Evolutionary conservation across 2,797 vertebrate species (phyloP).

Genomic region (Oreochromis grahami): DNA sequence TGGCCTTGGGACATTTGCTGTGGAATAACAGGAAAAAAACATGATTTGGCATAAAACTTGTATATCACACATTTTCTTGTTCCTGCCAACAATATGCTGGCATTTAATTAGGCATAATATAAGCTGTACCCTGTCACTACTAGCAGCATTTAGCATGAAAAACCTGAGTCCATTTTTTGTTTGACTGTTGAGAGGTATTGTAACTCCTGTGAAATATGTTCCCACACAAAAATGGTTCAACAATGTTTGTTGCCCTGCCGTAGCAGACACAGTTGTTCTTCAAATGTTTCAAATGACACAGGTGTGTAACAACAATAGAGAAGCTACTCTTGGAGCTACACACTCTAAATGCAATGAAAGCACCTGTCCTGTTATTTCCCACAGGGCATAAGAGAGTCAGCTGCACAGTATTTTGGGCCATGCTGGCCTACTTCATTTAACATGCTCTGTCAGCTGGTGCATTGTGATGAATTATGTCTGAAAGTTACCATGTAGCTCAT

Average conservation of each 20-base stretch:
- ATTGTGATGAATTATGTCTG: neutral
- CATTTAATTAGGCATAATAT: neutral
- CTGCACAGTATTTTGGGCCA: slow-evolving; percentile 19
- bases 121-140: neutral
- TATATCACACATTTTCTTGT: neutral
- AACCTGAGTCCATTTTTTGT: neutral
- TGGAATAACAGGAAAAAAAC: neutral
- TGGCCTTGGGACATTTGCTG: neutral
- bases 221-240: neutral
- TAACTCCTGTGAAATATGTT: neutral
- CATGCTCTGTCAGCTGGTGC: neutral
- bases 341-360: neutral
- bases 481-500: neutral
- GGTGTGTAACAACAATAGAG: neutral
- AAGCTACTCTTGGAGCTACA: slow-evolving; percentile 11
- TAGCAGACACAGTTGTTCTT: neutral
- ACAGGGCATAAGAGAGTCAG: neutral
- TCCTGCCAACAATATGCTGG: neutral
- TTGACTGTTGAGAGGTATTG: neutral
- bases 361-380: slow-evolving; percentile 27
- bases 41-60: neutral
- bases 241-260: neutral
- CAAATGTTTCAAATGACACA: neutral
- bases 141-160: neutral
- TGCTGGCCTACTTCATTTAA: slow-evolving; percentile 38